Evolutionary conservation across 1,140 invertebrate species (phyloP).

Genomic region (Chrysopa pallens): DNA sequence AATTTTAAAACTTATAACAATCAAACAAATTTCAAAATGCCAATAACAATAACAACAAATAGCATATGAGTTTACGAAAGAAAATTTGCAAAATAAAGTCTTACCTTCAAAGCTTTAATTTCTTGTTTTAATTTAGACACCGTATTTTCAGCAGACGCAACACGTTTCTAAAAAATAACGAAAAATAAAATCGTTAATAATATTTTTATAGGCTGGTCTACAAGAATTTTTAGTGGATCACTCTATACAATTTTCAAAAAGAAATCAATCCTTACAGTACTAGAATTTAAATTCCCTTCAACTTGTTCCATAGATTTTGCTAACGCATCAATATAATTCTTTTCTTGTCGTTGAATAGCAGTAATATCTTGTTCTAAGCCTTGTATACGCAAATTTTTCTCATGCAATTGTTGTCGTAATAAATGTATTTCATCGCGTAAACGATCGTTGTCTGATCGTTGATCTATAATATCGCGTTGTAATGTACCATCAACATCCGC

Average conservation of each 20-base stretch:
- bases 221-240: too few relatives aligned
- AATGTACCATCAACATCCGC: constrained; percentile 17
- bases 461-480: constrained; percentile 22
- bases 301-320: constrained; percentile 36
- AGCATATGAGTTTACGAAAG: too few relatives aligned
- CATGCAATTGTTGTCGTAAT: constrained; percentile 26
- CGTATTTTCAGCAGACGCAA: constrained; percentile 31
- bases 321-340: constrained; percentile 28
- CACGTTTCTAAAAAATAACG: constrained; percentile 27
- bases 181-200: neutral
- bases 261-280: constrained; percentile 25
- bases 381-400: constrained; percentile 28
- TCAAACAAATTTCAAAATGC: too few relatives aligned
- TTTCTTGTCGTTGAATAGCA: constrained; percentile 25
- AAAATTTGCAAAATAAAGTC: constrained; percentile 6
- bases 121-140: constrained; percentile 33
- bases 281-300: constrained; percentile 34
- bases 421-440: constrained; percentile 33
- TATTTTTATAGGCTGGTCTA: neutral
- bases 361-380: constrained; percentile 33
- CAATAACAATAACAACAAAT: too few relatives aligned
- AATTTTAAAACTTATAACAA: too few relatives aligned
- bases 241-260: too few relatives aligned
- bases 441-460: constrained; percentile 27
- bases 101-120: constrained; percentile 35